These are phyloP conservation scores for Argya squamiceps DNA, from an alignment of 2,797 vertebrate species.

Conservation along the genomic window DNA sequence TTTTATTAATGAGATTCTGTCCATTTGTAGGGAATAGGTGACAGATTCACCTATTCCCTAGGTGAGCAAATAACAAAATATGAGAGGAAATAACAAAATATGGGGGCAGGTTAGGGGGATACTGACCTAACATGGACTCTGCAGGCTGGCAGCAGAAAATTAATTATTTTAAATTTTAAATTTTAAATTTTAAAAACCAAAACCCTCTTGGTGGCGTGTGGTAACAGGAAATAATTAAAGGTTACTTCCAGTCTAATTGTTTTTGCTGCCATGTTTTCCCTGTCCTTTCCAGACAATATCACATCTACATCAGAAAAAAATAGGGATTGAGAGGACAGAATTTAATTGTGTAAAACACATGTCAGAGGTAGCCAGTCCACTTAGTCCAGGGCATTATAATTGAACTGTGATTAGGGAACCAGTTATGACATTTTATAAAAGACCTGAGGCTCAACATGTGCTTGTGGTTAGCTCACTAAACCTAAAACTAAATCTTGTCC, in stretches of 20 bases:
- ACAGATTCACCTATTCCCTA: no score
- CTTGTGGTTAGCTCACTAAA: not conserved
- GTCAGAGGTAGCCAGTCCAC: not conserved
- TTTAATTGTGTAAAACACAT: not conserved
- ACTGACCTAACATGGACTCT: not conserved
- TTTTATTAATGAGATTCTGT: not conserved
- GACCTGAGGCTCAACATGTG: not conserved
- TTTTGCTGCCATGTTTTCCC: not conserved
- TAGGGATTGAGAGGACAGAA: not conserved
- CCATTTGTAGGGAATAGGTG: not conserved
- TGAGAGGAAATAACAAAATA: no score
- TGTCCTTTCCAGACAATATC: not conserved
- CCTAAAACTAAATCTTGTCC: not conserved
- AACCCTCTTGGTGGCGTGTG: not conserved
- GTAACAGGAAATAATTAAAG: not conserved
- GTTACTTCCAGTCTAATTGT: not conserved
- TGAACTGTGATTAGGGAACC: not conserved
- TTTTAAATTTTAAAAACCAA: not conserved
- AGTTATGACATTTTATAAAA: not conserved
- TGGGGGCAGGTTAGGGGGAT: rapidly evolving
- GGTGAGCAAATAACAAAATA: no score
- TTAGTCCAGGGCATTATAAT: not conserved
- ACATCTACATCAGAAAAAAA: not conserved
- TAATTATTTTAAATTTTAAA: not conserved
- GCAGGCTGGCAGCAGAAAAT: not conserved